A percentile compares a stretch with the other conserved stretches of the same genome.
These are phyloP conservation scores for Abscondita cerata DNA, from an alignment of 2,888 invertebrate species.

Conservation along the genomic window DNA sequence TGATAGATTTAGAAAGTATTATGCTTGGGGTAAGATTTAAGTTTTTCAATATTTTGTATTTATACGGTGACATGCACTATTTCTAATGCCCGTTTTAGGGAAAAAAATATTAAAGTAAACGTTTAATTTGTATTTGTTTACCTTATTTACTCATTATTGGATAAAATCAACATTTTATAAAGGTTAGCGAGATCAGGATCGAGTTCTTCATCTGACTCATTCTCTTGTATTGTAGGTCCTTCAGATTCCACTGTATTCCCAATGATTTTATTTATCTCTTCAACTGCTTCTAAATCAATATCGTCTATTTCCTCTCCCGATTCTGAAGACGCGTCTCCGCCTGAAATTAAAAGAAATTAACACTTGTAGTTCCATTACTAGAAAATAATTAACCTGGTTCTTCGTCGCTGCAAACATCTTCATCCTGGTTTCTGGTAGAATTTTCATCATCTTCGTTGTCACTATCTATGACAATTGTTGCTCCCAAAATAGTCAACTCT, in stretches of 20 bases:
- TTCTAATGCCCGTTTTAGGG: no score
- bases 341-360: no score
- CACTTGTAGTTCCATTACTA: no score
- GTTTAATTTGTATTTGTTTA: background rate
- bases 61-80: no score
- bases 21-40: background rate
- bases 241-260: constrained; percentile 18
- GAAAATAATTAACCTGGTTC: background rate
- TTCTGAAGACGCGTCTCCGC: constrained; percentile 8
- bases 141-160: background rate
- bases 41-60: background rate
- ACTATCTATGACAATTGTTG: constrained; percentile 25
- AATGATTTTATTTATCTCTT: constrained; percentile 51
- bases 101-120: background rate
- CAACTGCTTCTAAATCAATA: constrained; percentile 50
- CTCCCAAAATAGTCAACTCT: constrained; percentile 4
- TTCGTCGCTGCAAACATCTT: constrained; percentile 10
- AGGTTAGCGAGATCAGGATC: constrained; percentile 21
- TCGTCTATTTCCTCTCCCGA: constrained; percentile 36
- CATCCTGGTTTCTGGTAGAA: background rate
- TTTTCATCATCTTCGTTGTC: constrained; percentile 30
- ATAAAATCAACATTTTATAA: constrained; percentile 17
- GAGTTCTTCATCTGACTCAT: constrained; percentile 17
- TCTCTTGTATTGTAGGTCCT: background rate
- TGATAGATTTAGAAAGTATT: no score